Base-by-base conservation (phyloP, 2,888 invertebrate genomes). In the Camptogramma bilineatum region DNA sequence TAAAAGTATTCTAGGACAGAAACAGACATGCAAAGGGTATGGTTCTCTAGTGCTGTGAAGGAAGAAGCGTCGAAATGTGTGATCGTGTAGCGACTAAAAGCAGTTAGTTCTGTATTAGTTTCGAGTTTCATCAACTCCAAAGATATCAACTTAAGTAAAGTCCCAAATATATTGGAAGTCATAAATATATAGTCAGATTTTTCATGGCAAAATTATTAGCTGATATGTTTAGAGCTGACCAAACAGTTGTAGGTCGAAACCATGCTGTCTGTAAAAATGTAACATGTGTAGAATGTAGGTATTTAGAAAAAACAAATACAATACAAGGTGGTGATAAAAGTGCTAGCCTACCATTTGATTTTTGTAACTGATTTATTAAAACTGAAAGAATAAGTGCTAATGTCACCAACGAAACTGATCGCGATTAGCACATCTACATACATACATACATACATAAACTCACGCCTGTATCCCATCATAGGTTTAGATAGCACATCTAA, bases 81-180 rank as follows among this genome's bases (percentile, higher is more conserved):
- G 87, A 88, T 82, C 84, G 84, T 86, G 82, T 86, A 79, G 87
- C 86, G 79, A 74, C 86, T 88, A 88, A 74, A 86, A 87, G 59
- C 63, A 60, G 28, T 47, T 62, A 62, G 48, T 18, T 53, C 52
- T 52, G 24, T 46, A 56, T 63, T 58, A 54, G 47, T 57, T 31
- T 50, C 18, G 39, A 39, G 34, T 39, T 7, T 2, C 3, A 10
- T 4, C 34, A 39, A 39, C 34, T 39, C 34, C 13, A 39, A 39
- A 39, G 28, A 28, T 13, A 39, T 39, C 13, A 39, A 34, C 4
- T 2, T 39, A 10, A 13, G 13, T 13, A 13, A 13, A 4, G 0
- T 39, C 1, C 2, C 10, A 34, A 34, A 34, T 28, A 8, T 28
- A 28, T 28, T 28, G 28, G 28, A 28, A 39, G 34, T 10, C 13